phyloP scores from a whole-genome alignment of 2,888 invertebrate genomes.

The Plebejus argus region DNA sequence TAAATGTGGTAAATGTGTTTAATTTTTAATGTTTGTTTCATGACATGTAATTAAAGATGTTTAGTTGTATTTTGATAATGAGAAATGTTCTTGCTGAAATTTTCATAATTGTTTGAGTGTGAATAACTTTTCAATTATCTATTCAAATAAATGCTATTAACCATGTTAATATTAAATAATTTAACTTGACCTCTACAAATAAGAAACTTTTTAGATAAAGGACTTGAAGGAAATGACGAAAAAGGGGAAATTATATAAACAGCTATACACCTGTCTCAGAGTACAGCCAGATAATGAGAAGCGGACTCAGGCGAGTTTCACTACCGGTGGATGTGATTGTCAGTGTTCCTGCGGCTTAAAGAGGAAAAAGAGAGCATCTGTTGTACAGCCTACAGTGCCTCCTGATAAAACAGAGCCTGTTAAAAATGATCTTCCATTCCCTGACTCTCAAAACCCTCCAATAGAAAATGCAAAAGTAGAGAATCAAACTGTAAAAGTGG shows the following conservation, averaged over 20 bases:
- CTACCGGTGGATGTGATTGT: conserved; percentile 52
- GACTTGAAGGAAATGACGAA: conserved; percentile 65
- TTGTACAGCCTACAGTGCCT: conserved; percentile 36
- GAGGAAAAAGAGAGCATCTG: conserved; percentile 47
- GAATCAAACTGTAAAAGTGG: conserved; percentile 43
- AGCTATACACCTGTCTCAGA: conserved; percentile 60
- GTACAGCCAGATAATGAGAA: conserved; percentile 61
- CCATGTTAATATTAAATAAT: no score
- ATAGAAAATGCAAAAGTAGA: conserved; percentile 33
- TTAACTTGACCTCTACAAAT: not conserved
- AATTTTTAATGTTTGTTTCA: conserved; percentile 21
- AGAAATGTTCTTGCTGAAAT: no score
- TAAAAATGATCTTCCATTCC: not conserved
- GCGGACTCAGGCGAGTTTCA: conserved; percentile 55
- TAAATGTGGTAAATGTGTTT: conserved; percentile 55
- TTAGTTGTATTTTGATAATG: not conserved
- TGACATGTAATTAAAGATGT: not conserved
- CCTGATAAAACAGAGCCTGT: conserved; percentile 35
- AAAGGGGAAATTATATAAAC: conserved; percentile 61
- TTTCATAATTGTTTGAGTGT: no score
- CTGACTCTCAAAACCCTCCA: not conserved
- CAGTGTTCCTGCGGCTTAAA: conserved; percentile 57
- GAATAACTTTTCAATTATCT: not conserved
- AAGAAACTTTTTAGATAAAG: conserved; percentile 56
- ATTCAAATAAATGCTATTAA: not conserved